Base-by-base conservation (phyloP, 2,888 invertebrate genomes). In the Athalia circularis region DNA sequence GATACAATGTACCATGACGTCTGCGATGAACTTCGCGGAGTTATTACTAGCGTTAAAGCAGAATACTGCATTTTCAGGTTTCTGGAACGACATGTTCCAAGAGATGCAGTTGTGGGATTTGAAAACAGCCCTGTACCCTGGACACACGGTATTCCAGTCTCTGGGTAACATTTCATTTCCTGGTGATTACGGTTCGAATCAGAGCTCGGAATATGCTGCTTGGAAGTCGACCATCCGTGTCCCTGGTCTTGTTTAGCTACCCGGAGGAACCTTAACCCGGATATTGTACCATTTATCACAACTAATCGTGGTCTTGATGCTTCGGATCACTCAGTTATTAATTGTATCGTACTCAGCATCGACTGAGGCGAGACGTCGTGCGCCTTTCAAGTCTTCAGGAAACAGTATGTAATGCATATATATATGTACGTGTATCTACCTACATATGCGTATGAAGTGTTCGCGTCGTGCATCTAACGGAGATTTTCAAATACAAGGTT, bases 261-360 rank as follows among this genome's bases (percentile, higher is more conserved):
- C 59, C 72, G 72, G 59, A 43, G 47, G 59, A 72, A 59, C 59
- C 72, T 59, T 47, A 59, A 59, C 59, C 45, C 45, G 57, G 59
- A 47, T 57, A 59, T n/a, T 59, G 45, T 57, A 72, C 72, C 29
- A 72, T 72, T 72, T 59, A 72, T 72, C 57, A 72, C 72, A 59
- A 59, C 59, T 72, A 72, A 72, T 72, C 57, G 72, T 57, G 52
- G 72, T 72, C 72, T 45, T 47, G 59, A 57, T 72, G 72, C 59
- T 72, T 72, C 43, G 72, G 72, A 29, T 72, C 72, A 47, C 57
- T 72, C 72, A 59, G 72, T 72, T 59, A 72, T 72, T 57, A 72
- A 72, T 72, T 59, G 72, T 72, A 59, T 47, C 47, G 59, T 29
- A 29, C 29, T 29, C 29, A 2, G 29, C 29, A 59, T 57, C 13